Conservation (phyloP, 2,888 invertebrate species). For the Ormyrus rosae region DNA sequence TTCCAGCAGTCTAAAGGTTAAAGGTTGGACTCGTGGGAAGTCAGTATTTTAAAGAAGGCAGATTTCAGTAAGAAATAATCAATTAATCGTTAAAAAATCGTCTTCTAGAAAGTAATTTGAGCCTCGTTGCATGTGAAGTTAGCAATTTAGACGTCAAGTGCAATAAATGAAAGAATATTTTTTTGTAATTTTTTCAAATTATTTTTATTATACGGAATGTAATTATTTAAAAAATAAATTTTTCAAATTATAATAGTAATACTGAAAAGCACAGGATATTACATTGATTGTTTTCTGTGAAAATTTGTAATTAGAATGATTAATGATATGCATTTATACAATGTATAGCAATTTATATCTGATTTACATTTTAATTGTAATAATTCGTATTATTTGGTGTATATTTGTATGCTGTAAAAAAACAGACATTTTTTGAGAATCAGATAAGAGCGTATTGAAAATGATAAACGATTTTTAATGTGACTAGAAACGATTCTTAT, state of each 20-base stretch:
- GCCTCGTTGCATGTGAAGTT: neutral
- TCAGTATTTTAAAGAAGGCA: no score
- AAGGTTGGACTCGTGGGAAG: no score
- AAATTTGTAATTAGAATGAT: constrained; percentile 20
- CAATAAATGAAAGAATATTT: constrained; percentile 18
- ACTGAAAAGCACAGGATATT: constrained; percentile 3
- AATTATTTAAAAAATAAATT: no score
- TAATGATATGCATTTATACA: constrained; percentile 1
- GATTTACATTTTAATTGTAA: constrained; percentile 18
- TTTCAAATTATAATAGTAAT: neutral
- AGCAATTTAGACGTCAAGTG: constrained; percentile 23
- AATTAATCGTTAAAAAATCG: no score
- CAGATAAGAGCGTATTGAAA: neutral
- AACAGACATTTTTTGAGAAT: constrained; percentile 2
- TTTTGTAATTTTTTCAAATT: neutral
- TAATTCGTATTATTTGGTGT: neutral
- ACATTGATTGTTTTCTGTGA: constrained; percentile 18
- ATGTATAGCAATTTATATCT: constrained; percentile 18
- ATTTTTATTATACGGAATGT: no score
- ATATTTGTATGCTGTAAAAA: no score
- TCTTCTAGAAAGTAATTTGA: constrained; percentile 4
- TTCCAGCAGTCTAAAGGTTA: no score
- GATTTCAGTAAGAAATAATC: no score
- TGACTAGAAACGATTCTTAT: neutral
- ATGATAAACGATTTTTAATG: constrained; percentile 28